These are phyloP conservation scores for Thymelicus acteon DNA, from an alignment of 2,888 invertebrate species.

Conservation along the genomic window DNA sequence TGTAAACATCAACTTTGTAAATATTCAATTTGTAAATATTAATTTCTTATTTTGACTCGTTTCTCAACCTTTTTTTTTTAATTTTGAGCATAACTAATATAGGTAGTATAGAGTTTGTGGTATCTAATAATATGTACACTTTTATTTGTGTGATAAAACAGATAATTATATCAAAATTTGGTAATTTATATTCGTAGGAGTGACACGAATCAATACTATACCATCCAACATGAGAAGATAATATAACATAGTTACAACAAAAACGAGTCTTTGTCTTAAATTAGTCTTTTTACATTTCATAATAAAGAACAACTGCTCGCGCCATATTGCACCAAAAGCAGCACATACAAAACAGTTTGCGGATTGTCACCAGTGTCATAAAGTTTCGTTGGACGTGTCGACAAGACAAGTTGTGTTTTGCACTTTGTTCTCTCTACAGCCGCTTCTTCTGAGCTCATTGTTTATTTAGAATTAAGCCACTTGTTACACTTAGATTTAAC, in stretches of 20 bases:
- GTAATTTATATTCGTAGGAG: too few relatives aligned
- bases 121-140: too few relatives aligned
- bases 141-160: too few relatives aligned
- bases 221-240: too few relatives aligned
- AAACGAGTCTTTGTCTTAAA: background rate
- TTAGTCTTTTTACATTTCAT: conserved; percentile 1
- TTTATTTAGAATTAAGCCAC: conserved; percentile 3
- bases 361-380: conserved; percentile 55
- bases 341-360: conserved; percentile 2
- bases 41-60: too few relatives aligned
- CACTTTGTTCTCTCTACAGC: conserved; percentile 41
- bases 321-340: conserved; percentile 8
- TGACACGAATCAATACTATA: too few relatives aligned
- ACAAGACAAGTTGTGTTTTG: conserved; percentile 59
- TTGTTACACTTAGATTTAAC: background rate
- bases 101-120: too few relatives aligned
- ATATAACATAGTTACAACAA: background rate
- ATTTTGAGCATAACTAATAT: too few relatives aligned
- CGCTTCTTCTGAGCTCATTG: conserved; percentile 25
- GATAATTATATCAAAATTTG: too few relatives aligned
- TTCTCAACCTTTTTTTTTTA: too few relatives aligned
- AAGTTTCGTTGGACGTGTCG: conserved; percentile 69
- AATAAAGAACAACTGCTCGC: conserved; percentile 4
- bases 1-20: background rate
- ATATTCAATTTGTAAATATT: too few relatives aligned